Base-by-base conservation (phyloP, 1,140 invertebrate genomes). In the Halictus rubicundus region DNA sequence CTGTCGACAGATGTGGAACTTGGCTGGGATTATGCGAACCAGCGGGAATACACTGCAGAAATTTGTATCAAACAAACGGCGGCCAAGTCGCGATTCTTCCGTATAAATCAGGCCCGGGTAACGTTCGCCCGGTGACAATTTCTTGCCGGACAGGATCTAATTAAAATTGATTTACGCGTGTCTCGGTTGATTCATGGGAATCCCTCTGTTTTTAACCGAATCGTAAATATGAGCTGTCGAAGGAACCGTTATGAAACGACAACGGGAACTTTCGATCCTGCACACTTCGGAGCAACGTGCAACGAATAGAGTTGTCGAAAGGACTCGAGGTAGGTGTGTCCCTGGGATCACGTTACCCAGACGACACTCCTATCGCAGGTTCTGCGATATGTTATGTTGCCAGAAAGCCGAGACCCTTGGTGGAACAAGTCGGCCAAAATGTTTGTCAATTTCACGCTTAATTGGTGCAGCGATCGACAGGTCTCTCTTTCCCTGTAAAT, bases 361-460 rank as follows among this genome's bases (percentile, higher is more conserved):
- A 63, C 46, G 77, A 64, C 68, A 75, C 52, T 25, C 54, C 49
- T 42, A 66, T 71, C 27, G 54, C 64, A 80, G 72, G 61, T 77
- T 61, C 57, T 32, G 42, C 42, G 27, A 79, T 46, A 74, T 78
- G 25, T 85, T 63, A 81, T 23, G 32, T 63, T 71, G 60, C 49
- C 60, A 78, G 79, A 85, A 84, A 85, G 54, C 23, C 32, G 79
- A 85, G 66, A 84, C 73, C 27, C 52, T 65, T 59, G 21, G 32
- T 14, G 32, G 57, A 63, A 66, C 39, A 54, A 19, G 49, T 73
- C 42, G 57, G 57, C 64, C 79, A 81, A 85, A 78, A 71, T 85
- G 72, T 68, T 84, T 78, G 79, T 85, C 69, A 84, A 85, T 85
- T 85, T 85, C 54, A 81, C 69, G 79, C 74, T 75, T 85, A 74